These are phyloP conservation scores for Garra rufa DNA, from an alignment of 2,113 vertebrate species.

Conservation along the genomic window DNA sequence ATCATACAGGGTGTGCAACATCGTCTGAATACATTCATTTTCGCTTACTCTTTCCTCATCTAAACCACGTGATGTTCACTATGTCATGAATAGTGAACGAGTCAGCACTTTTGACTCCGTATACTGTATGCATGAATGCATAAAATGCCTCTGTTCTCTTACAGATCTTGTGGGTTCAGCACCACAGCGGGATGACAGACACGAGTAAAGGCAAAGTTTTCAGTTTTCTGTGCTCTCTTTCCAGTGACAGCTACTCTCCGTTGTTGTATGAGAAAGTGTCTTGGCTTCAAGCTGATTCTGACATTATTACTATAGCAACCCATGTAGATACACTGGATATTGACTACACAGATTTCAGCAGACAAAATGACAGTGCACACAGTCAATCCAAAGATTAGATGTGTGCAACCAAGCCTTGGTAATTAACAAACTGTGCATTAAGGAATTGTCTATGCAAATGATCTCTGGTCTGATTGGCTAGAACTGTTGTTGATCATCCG, in stretches of 20 bases:
- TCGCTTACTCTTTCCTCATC: neutral
- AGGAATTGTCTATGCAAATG: neutral
- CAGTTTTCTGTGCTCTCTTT: slow-evolving; percentile 6
- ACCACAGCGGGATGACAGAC: slow-evolving; percentile 15
- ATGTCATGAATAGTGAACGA: neutral
- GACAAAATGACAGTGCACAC: neutral
- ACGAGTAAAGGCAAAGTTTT: slow-evolving; percentile 14
- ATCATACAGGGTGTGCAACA: no score
- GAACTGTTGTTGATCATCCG: neutral
- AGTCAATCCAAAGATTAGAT: neutral
- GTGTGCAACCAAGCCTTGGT: neutral
- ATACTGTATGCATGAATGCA: slow-evolving; percentile 18
- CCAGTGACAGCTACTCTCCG: slow-evolving; percentile 16
- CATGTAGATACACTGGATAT: neutral
- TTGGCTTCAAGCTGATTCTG: slow-evolving; percentile 25
- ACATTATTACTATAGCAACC: slow-evolving; percentile 16
- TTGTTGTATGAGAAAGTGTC: slow-evolving; percentile 10
- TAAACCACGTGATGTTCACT: no score
- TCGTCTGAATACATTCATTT: no score
- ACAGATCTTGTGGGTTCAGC: slow-evolving; percentile 29
- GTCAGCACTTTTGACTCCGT: slow-evolving; percentile 20
- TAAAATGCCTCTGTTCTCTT: slow-evolving; percentile 28
- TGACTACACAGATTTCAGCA: neutral
- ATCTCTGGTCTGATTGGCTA: neutral
- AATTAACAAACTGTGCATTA: neutral